Percentiles rank a stretch among this genome's conserved stretches.
These are phyloP conservation scores for Tenualosa ilisha DNA, from an alignment of 2,797 vertebrate genomes.

Conservation along the genomic window DNA sequence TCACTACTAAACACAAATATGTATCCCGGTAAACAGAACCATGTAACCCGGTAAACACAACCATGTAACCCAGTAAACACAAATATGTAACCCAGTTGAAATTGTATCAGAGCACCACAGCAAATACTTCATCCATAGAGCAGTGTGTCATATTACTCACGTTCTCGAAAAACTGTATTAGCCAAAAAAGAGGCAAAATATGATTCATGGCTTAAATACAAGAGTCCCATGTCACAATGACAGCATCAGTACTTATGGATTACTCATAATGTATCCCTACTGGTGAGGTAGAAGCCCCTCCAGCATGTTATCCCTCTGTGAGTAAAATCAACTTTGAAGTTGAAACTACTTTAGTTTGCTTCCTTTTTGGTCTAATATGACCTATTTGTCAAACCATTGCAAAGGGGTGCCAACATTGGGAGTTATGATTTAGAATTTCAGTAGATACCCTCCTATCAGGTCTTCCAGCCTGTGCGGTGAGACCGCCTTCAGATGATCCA, in stretches of 20 bases:
- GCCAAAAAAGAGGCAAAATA: background rate
- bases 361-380: background rate
- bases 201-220: background rate
- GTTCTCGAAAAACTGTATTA: background rate
- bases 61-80: background rate
- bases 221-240: background rate
- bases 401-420: background rate
- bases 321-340: background rate
- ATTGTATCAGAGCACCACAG: background rate
- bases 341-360: background rate
- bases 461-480: no score
- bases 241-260: background rate
- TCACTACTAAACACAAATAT: background rate
- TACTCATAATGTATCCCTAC: background rate
- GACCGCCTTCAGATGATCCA: no score
- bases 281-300: background rate
- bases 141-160: background rate
- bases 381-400: background rate
- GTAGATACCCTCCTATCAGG: no score
- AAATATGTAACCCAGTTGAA: background rate
- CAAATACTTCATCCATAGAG: background rate
- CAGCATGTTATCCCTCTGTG: no score
- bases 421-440: background rate
- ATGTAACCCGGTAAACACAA: background rate
- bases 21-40: background rate